Evolutionary conservation across 2,888 invertebrate species (phyloP), one percentile per base, ranked within the genome.

Genomic region (Mimas tiliae): DNA sequence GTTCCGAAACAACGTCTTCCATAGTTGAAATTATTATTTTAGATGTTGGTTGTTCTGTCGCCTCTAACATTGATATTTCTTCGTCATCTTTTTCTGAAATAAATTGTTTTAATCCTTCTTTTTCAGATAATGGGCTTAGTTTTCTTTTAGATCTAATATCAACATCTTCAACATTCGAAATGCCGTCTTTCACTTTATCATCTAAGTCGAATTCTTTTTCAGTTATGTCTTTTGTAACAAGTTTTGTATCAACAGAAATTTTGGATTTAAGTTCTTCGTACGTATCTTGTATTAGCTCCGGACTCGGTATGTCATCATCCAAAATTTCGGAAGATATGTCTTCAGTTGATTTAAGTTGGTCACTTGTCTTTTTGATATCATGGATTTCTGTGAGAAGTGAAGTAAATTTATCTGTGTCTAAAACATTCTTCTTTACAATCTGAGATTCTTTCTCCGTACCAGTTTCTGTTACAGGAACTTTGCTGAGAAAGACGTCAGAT

Each of bases 241-340:
- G 1, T 19, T 11, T 38, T 6, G 16, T 19, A 12, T 58, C 58
- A 42, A 58, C 42, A 11, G 58, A 42, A 19, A 58, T 58, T 27
- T n/a, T 27, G 53, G 34, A 4, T 21, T 19, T 12, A 27, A 12
- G 53, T 9, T 55, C 55, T 11, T 14, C 64, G 48, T 70, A 65
- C 62, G 68, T 47, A 6, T 72, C 75, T 38, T 69, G 65, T 65
- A 74, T 72, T 38, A 70, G 55, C 63, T 76, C 70, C 48, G 72
- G 72, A 63, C 72, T 79, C 8, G 66, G 64, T 50, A 65, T 47
- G 66, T 78, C 70, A 19, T 58, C 19, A 16, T 58, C 19, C 19
- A 21, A 42, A 58, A 42, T 12, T 42, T 38, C 12, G 19, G 38
- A 11, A 12, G 42, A 16, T 4, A 38, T 42, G 12, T 42, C 38